Evolutionary conservation across 2,888 invertebrate species (phyloP), one percentile per base, ranked within the genome.

Genomic region (Leucania comma): DNA sequence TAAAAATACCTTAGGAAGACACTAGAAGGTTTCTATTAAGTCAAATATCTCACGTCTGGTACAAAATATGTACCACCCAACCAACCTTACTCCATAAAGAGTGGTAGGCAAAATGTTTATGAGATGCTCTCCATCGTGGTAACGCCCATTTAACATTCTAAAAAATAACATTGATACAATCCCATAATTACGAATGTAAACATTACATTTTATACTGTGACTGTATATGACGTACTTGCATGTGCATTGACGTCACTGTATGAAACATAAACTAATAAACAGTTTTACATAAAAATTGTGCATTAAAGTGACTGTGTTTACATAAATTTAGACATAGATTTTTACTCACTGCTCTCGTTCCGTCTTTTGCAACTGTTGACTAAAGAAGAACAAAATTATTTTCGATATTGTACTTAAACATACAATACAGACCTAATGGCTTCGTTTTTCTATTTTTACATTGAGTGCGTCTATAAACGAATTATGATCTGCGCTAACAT

Each of bases 81-180:
- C 94, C 93, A 90, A 96, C 96, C 96, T 96, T 93, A 90, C 89
- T 92, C 91, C 93, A 94, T 85, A 94, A 89, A 83, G 89, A 88
- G 88, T 93, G 91, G 88, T 91, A 94, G 81, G 93, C 92, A 92
- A 93, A 92, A 87, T 92, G 93, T 90, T 94, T 96, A 93, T 95
- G 94, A 82, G 96, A 96, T 81, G 95, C 94, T 83, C 96, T 94
- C 96, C 96, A 96, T 87, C 96, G 93, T 86, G 94, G 94, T 86
- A 95, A 92, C 91, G 93, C 93, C 96, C 96, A 96, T 90, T 93
- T 96, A 90, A 96, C 90, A 92, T 91, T 95, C 96, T 96, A 96
- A 90, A 85, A 96, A 92, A 94, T 89, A 95, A 91, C 81, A 90
- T 89, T 78, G 78, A 80, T 80, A 87, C 72, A 81, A 78, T 86